phyloP scores from a whole-genome alignment of 2,113 vertebrate species.

The Nettapus auritus region DNA sequence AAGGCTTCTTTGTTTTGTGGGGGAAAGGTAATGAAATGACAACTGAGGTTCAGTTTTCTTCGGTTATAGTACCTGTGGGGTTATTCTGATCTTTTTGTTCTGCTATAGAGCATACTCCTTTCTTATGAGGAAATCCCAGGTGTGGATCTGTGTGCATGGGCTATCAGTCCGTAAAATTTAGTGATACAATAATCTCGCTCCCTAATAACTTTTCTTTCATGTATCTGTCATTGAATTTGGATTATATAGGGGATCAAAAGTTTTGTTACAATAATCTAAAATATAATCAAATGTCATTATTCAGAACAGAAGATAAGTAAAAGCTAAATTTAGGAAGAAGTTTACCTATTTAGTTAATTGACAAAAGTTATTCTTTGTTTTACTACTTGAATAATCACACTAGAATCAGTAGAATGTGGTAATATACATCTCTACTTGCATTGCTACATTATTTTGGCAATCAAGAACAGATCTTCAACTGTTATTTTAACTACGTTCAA shows the following conservation, averaged over 20 bases:
- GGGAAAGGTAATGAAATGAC: neutral
- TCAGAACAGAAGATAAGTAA: neutral
- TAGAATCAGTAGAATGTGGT: neutral
- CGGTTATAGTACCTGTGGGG: neutral
- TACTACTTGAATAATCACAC: neutral
- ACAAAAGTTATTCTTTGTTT: neutral
- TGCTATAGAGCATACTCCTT: neutral
- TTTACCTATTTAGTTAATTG: neutral
- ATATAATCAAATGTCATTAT: neutral
- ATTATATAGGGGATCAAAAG: neutral
- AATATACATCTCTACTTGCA: neutral
- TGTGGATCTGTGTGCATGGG: no score
- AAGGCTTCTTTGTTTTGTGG: neutral
- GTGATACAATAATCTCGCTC: neutral
- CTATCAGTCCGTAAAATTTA: neutral
- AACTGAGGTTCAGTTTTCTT: neutral
- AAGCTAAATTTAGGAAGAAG: neutral
- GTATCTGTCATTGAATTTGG: neutral
- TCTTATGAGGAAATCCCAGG: neutral
- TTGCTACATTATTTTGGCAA: neutral
- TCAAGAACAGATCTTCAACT: neutral
- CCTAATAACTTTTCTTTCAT: neutral
- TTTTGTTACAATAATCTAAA: neutral
- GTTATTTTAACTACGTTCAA: neutral
- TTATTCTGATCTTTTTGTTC: neutral